Evolutionary conservation across 1,140 invertebrate species (phyloP).

Genomic region (Epicauta chinensis): DNA sequence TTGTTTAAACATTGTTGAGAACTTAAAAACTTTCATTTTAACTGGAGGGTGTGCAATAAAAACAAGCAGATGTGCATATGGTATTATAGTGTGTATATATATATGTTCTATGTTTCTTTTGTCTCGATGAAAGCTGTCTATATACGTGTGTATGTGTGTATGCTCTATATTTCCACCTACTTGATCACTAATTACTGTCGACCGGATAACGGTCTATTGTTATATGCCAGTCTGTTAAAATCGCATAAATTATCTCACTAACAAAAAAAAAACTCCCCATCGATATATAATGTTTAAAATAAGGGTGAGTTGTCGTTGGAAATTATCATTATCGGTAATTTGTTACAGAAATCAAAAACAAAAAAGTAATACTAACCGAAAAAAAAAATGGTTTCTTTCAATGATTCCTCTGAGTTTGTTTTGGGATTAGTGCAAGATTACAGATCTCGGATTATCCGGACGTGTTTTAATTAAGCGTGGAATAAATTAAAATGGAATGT

Average conservation of each 20-base stretch:
- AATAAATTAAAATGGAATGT: too few relatives aligned
- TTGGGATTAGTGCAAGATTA: too few relatives aligned
- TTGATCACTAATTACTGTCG: slow-evolving; percentile 41
- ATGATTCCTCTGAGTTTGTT: too few relatives aligned
- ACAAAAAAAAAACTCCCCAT: neutral
- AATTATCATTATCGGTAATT: neutral
- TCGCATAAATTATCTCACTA: slow-evolving; percentile 39
- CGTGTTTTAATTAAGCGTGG: too few relatives aligned
- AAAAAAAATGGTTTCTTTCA: too few relatives aligned
- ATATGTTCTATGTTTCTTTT: slow-evolving; percentile 35
- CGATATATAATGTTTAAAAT: too few relatives aligned
- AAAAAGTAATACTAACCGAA: neutral
- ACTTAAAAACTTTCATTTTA: too few relatives aligned
- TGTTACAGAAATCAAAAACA: neutral
- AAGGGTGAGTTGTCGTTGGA: too few relatives aligned
- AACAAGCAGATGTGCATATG: slow-evolving; percentile 35
- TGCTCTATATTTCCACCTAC: slow-evolving; percentile 42
- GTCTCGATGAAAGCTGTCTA: slow-evolving; percentile 30
- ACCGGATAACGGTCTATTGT: slow-evolving; percentile 35
- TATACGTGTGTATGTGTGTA: slow-evolving; percentile 1
- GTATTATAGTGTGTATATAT: slow-evolving; percentile 17
- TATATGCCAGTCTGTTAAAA: slow-evolving; percentile 35
- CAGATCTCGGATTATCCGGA: too few relatives aligned
- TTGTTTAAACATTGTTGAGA: too few relatives aligned
- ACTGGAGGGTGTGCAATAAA: slow-evolving; percentile 5